Evolutionary conservation across 2,888 invertebrate species (phyloP).

Genomic region (Phorcus lineatus): DNA sequence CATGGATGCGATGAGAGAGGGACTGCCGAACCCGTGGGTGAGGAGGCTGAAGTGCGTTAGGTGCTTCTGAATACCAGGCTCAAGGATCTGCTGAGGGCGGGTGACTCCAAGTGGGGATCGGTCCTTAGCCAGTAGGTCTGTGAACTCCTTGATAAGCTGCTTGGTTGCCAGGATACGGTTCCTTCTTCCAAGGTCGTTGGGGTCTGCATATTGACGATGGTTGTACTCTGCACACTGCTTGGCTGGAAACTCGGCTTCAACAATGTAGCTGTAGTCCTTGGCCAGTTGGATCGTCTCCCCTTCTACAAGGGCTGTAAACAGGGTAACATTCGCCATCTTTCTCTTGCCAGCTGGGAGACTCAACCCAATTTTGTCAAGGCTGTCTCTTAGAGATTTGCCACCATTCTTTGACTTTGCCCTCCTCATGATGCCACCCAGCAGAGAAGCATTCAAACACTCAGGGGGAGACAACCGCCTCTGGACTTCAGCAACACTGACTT

Average conservation of each 20-base stretch:
- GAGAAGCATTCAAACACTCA: constrained; percentile 97
- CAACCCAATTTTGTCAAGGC: constrained; percentile 96
- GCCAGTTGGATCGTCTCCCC: constrained; percentile 98
- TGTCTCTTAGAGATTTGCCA: constrained; percentile 93
- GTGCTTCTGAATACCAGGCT: constrained; percentile 95
- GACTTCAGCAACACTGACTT: constrained; percentile 98
- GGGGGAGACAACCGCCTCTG: constrained; percentile 96
- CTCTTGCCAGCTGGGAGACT: constrained; percentile 97
- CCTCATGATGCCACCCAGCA: constrained; percentile 95
- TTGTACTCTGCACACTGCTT: constrained; percentile 97
- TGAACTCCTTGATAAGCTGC: constrained; percentile 96
- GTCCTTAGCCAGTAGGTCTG: constrained; percentile 97
- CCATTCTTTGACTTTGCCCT: constrained; percentile 99
- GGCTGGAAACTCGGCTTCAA: constrained; percentile 98
- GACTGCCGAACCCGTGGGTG: constrained; percentile 97
- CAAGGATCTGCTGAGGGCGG: constrained; percentile 92
- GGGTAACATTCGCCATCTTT: constrained; percentile 97
- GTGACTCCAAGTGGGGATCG: constrained; percentile 96
- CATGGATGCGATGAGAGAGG: constrained; percentile 96
- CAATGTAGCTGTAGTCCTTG: constrained; percentile 97
- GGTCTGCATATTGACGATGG: constrained; percentile 82
- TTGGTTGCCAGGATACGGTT: constrained; percentile 88
- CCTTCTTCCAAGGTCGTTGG: constrained; percentile 64
- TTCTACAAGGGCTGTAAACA: constrained; percentile 97
- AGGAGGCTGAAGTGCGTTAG: constrained; percentile 97